Base-by-base conservation (phyloP, 2,797 vertebrate species). In the Argentina silus region DNA sequence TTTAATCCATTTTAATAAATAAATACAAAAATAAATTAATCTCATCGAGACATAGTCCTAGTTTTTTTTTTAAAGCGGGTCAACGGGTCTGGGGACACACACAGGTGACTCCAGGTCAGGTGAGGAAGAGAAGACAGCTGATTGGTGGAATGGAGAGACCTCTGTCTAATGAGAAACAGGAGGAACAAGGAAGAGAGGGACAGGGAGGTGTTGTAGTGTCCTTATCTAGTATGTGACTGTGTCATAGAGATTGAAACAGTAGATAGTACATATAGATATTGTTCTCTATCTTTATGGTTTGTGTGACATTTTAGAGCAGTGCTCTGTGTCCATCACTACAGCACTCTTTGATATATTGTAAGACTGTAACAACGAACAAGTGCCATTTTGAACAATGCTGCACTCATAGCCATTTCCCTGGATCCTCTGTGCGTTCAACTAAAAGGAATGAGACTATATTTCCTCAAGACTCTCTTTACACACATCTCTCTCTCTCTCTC, bases 21-120 rank as follows among this genome's bases (percentile, higher is more conserved):
- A 94, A 93, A 93, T 93, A 93, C 83, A 94, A 93, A 94, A 93
- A 93, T 92, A 93, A 87, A 87, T 93, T 88, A 86, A 91, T 78
- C 75, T 82, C 80, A 69, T 74, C 76, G 75, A 85, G 82, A 80
- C 65, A 60, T 75, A 85, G 88, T 90, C 86, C 82, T 88, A 69
- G 85, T 87, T 90, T 84, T 78, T 36, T 36, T 36, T 36, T 36
- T 36, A 87, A 85, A 88, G 83, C 88, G 88, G 88, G 86, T 90
- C 88, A 88, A 61, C 79, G 78, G 78, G 70, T 80, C 74, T 81
- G 74, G 61, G 78, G 75, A 43, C 12, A 83, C 73, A 76, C 80
- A 85, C 74, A 74, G 67, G 62, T 23, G 42, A 12, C 14, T 48
- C 23, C 48, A 71, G 77, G 62, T 62, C 72, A 76, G 77, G 27